These are phyloP conservation scores for Paragorgia papillata DNA, from an alignment of 92 coral and sea anemone species.

Conservation along the genomic window DNA sequence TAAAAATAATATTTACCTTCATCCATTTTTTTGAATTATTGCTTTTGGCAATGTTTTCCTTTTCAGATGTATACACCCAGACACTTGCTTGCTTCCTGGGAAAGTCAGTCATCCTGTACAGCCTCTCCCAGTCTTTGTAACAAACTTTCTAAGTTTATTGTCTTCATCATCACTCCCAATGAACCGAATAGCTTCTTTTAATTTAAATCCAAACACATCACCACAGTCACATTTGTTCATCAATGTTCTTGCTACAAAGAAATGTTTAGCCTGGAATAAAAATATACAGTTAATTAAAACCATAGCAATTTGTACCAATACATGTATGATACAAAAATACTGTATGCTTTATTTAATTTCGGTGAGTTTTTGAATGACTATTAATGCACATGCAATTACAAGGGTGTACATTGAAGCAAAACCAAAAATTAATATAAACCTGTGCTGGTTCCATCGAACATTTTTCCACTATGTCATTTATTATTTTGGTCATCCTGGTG, in stretches of 20 bases:
- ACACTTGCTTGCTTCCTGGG: slow-evolving; percentile 18
- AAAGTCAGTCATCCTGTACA: slow-evolving; percentile 30
- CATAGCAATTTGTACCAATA: too few relatives aligned
- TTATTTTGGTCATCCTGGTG: too few relatives aligned
- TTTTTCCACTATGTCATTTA: too few relatives aligned
- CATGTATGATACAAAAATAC: too few relatives aligned
- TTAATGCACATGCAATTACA: too few relatives aligned
- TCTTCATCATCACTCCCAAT: slow-evolving; percentile 7
- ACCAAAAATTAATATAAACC: too few relatives aligned
- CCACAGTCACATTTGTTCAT: slow-evolving; percentile 37
- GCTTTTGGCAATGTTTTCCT: slow-evolving; percentile 1
- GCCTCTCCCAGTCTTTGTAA: slow-evolving; percentile 5
- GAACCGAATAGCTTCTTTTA: slow-evolving; percentile 1
- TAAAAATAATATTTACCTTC: slow-evolving; percentile 3
- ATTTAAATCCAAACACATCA: slow-evolving; percentile 34
- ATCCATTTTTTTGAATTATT: slow-evolving; percentile 16
- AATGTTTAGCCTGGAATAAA: slow-evolving; percentile 7
- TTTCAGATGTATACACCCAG: slow-evolving; percentile 35
- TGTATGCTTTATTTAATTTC: too few relatives aligned
- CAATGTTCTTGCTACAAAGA: slow-evolving; percentile 5
- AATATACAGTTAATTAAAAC: not conserved
- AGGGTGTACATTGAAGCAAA: too few relatives aligned
- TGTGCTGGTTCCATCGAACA: too few relatives aligned
- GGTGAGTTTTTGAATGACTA: too few relatives aligned
- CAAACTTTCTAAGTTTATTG: not conserved